Conservation (phyloP, 1,140 invertebrate species). For the Luehdorfia chinensis region DNA sequence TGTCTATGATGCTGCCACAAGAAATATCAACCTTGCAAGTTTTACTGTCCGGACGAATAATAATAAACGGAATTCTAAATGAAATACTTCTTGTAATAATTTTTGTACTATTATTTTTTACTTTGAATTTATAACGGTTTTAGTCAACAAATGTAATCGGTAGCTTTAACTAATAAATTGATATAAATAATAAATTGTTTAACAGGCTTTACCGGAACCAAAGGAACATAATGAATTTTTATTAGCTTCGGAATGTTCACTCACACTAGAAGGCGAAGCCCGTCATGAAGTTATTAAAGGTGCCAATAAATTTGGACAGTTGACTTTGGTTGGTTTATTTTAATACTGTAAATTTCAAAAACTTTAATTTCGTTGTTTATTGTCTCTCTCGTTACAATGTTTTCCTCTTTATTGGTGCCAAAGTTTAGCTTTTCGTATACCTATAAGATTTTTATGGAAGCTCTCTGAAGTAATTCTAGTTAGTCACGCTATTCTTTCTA, state of each 20-base stretch:
- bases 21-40: conserved; percentile 59
- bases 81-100: conserved; percentile 53
- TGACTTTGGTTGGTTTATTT: conserved; percentile 38
- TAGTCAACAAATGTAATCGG: neutral
- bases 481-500: no score
- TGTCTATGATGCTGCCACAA: conserved; percentile 28
- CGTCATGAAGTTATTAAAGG: conserved; percentile 29
- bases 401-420: no score
- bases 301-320: conserved; percentile 29
- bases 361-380: no score
- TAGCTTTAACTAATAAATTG: neutral
- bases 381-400: no score
- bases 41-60: conserved; percentile 56
- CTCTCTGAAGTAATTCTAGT: no score
- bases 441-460: no score
- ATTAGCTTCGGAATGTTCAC: conserved; percentile 55
- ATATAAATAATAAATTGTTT: no score
- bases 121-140: neutral
- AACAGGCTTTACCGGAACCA: conserved; percentile 43
- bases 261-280: conserved; percentile 45
- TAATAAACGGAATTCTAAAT: conserved; percentile 63
- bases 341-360: conserved; percentile 4
- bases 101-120: neutral
- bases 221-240: conserved; percentile 46
- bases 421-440: no score